Conservation (phyloP, 1,140 invertebrate genomes). For the Papilio glaucus region DNA sequence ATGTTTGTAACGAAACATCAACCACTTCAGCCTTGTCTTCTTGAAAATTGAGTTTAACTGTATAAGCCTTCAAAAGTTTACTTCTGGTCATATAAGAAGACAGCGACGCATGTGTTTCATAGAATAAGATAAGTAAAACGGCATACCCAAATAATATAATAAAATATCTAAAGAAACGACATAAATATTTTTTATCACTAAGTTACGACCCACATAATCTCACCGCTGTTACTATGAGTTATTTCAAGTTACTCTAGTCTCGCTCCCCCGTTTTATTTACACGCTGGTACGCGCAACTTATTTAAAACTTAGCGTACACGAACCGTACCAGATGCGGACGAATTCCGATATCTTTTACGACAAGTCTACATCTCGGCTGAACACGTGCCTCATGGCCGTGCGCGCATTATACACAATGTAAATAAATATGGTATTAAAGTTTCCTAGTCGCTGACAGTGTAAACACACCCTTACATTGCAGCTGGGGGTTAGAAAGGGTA, state of each 20-base stretch:
- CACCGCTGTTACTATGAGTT: neutral
- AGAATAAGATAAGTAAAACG: neutral
- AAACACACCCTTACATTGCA: constrained; percentile 49
- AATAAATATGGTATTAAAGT: constrained; percentile 55
- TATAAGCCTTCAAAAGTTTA: neutral
- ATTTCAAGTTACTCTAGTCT: constrained; percentile 3
- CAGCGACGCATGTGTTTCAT: neutral
- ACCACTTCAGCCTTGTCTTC: too few relatives aligned
- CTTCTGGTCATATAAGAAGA: neutral
- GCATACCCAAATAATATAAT: neutral
- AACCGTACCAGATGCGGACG: constrained; percentile 49
- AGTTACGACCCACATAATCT: constrained; percentile 10
- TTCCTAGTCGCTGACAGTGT: constrained; percentile 40
- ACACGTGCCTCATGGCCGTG: constrained; percentile 47
- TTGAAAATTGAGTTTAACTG: too few relatives aligned
- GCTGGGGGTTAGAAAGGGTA: neutral
- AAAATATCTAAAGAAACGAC: neutral
- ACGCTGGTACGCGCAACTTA: constrained; percentile 35
- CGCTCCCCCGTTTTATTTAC: constrained; percentile 22
- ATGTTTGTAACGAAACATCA: too few relatives aligned
- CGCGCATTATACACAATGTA: constrained; percentile 49
- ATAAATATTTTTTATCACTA: constrained; percentile 5
- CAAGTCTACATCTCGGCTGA: constrained; percentile 33
- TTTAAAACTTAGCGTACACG: constrained; percentile 38
- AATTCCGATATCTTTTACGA: constrained; percentile 52